phyloP scores from a whole-genome alignment of 2,113 vertebrate species.

The Procavia capensis region DNA sequence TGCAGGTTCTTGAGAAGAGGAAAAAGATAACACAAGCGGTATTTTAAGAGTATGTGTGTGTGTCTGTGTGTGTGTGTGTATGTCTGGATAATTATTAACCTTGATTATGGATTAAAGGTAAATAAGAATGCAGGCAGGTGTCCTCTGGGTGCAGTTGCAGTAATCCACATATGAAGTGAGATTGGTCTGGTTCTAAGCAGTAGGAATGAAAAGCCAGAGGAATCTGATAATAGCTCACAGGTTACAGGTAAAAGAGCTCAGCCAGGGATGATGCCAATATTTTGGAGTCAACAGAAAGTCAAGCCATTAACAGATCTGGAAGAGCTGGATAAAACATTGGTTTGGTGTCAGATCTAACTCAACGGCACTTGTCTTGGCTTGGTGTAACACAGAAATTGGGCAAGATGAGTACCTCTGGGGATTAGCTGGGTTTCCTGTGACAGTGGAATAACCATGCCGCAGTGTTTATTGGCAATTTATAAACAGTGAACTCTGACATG shows the following conservation, averaged over 20 bases:
- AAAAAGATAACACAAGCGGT: background rate
- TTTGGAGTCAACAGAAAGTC: background rate
- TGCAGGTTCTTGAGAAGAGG: background rate
- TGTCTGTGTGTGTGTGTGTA: background rate
- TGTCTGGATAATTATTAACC: background rate
- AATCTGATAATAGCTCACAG: background rate
- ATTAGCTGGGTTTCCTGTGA: background rate
- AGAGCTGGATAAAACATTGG: background rate
- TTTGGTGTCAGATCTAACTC: background rate
- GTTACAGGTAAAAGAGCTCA: background rate
- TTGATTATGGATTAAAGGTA: conserved; percentile 3
- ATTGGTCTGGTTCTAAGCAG: background rate
- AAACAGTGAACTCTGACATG: background rate
- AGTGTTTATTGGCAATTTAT: background rate
- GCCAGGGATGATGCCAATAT: background rate
- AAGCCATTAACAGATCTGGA: background rate
- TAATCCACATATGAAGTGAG: background rate
- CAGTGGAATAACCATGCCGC: background rate
- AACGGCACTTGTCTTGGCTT: no score
- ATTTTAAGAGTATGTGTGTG: background rate
- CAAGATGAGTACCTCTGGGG: background rate
- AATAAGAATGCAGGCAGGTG: background rate
- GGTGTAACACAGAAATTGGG: background rate
- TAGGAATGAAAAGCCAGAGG: background rate
- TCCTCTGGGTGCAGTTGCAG: background rate